Evolutionary conservation across 2,888 invertebrate species (phyloP), one percentile per base, ranked within the genome.

Genomic region (Andrena haemorrhoa): DNA sequence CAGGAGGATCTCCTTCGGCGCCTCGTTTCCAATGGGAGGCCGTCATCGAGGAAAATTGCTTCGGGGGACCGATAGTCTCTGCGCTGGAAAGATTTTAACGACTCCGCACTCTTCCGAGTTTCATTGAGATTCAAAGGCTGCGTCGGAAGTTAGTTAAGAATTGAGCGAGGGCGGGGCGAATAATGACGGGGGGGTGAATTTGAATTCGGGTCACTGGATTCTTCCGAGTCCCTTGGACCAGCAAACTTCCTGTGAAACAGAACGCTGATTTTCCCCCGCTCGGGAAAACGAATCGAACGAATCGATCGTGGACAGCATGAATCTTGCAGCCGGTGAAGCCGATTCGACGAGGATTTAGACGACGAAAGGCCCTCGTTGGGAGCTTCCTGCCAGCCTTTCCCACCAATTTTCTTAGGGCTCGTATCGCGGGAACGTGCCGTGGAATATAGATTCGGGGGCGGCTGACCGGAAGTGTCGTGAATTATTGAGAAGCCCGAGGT

Each of bases 61-160:
- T 41, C 16, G 41, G 16, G 5, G 16, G 23, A 1, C 20, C 35
- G 61, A 35, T 63, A n/a, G 33, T 2, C 20, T 20, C 10, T 1
- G 12, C 20, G 1, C 3, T 5, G 8, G 8, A 31, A 51, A 66
- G 31, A 51, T 51, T 51, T 68, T 68, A 68, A 68, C 53, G 66
- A 53, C 33, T 26, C 31, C 71, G 4, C 35, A 1, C 23, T 56
- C 35, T 23, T 29, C n/a, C n/a, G 16, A 12, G 64, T 49, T 49
- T 35, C 41, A 26, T 79, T 66, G 26, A 66, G 66, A 78, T 79
- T 78, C 71, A 56, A 33, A 61, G 29, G 8, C 12, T 5, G 66
- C 23, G 47, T 56, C 29, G 2, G 33, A 71, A 79, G 79, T 77
- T 79, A 61, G 70, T 78, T 66, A 78, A 79, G 79, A 71, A 77